A percentile compares a stretch with the other conserved stretches of the same genome.
Evolutionary conservation across 2,113 vertebrate genomes (phyloP).

Genomic region (Lasiurus cinereus): DNA sequence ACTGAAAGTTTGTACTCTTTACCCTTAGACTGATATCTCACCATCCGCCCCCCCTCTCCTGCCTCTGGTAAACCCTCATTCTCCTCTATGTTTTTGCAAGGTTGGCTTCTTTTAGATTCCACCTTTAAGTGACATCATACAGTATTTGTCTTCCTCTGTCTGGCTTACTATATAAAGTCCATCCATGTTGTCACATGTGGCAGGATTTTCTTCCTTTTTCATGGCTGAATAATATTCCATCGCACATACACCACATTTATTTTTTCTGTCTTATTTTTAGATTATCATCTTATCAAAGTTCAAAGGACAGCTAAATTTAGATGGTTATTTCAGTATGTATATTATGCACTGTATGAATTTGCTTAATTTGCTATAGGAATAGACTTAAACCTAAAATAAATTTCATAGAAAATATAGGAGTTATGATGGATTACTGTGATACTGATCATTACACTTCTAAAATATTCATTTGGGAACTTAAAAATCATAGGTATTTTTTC

Average conservation of each 20-base stretch:
- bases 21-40: neutral
- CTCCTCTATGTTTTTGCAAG: neutral
- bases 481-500: neutral
- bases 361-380: constrained; percentile 50
- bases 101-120: neutral
- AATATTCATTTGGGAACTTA: constrained; percentile 35
- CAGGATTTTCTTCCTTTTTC: constrained; percentile 10
- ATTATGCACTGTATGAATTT: neutral
- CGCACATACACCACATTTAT: neutral
- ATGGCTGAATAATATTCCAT: neutral
- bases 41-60: fast-evolving
- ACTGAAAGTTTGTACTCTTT: neutral
- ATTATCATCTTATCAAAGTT: neutral
- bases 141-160: neutral
- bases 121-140: neutral
- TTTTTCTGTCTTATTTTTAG: neutral
- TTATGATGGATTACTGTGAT: neutral
- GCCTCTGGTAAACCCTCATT: neutral
- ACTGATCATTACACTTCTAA: neutral
- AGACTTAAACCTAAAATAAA: constrained; percentile 55
- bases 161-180: neutral
- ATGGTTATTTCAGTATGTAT: neutral
- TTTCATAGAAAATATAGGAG: constrained; percentile 37
- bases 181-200: neutral
- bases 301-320: constrained; percentile 42